These are phyloP conservation scores for Aethes cnicana DNA, from an alignment of 2,888 invertebrate genomes.

Conservation along the genomic window DNA sequence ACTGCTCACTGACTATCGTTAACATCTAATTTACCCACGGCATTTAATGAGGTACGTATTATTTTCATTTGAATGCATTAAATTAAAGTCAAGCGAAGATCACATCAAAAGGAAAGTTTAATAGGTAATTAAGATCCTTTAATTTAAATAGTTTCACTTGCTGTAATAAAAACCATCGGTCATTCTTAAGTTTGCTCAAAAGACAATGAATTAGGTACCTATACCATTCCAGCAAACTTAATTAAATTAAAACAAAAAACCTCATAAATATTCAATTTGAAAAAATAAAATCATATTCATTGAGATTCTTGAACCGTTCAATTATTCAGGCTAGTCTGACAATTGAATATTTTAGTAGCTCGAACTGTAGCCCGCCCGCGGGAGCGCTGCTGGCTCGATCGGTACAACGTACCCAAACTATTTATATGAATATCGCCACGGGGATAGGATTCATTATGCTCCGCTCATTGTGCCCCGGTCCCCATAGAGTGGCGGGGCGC, in stretches of 20 bases:
- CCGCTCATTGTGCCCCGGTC: constrained; percentile 56
- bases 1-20: constrained; percentile 43
- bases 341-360: constrained; percentile 4
- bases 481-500: constrained; percentile 53
- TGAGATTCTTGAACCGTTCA: background rate
- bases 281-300: too few species aligned
- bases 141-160: too few species aligned
- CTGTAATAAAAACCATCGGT: too few species aligned
- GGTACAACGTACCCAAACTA: constrained; percentile 44
- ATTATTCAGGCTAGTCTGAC: background rate
- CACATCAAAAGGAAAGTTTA: too few species aligned
- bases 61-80: constrained; percentile 5
- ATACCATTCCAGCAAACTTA: too few species aligned
- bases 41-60: constrained; percentile 46
- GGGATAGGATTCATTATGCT: constrained; percentile 61
- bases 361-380: background rate
- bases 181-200: too few species aligned
- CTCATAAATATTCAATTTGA: too few species aligned
- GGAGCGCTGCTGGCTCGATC: constrained; percentile 12
- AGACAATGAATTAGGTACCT: too few species aligned
- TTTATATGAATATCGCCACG: constrained; percentile 46
- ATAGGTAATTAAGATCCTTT: too few species aligned
- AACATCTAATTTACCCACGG: constrained; percentile 44
- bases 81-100: background rate
- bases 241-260: too few species aligned